Percentiles rank a stretch among this genome's conserved stretches.
phyloP scores from a whole-genome alignment of 2,113 vertebrate genomes.

The Symphodus melops region DNA sequence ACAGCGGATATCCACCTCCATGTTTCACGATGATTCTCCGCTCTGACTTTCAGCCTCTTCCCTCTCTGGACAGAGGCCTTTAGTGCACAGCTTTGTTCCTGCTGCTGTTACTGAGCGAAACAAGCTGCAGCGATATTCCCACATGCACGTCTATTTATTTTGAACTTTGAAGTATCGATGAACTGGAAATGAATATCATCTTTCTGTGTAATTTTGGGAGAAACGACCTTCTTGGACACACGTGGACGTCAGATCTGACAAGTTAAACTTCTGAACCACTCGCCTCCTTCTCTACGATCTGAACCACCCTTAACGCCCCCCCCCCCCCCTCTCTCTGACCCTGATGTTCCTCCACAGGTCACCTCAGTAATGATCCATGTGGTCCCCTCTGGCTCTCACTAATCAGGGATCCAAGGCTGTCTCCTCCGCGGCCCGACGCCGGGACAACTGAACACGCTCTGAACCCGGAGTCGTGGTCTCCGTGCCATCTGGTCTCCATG shows the following conservation, averaged over 20 bases:
- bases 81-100: too few relatives aligned
- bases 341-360: slow-evolving; percentile 58
- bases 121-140: too few relatives aligned
- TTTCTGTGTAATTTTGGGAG: not conserved
- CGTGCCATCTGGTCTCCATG: slow-evolving; percentile 81
- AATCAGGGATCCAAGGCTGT: slow-evolving; percentile 68
- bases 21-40: too few relatives aligned
- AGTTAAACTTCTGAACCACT: slow-evolving; percentile 67
- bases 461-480: slow-evolving; percentile 36
- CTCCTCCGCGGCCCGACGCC: slow-evolving; percentile 46
- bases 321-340: slow-evolving; percentile 55
- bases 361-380: slow-evolving; percentile 69
- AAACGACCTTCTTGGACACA: slow-evolving; percentile 18
- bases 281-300: slow-evolving; percentile 20
- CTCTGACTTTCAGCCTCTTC: too few relatives aligned
- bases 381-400: slow-evolving; percentile 54
- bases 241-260: slow-evolving; percentile 43
- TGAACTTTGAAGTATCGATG: too few relatives aligned
- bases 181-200: too few relatives aligned
- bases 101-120: too few relatives aligned
- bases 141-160: too few relatives aligned
- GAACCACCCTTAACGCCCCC: slow-evolving; percentile 18
- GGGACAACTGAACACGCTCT: slow-evolving; percentile 29
- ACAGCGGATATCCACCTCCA: too few relatives aligned
- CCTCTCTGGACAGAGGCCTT: too few relatives aligned